phyloP scores from a whole-genome alignment of 2,888 invertebrate species.

The Lycocerus yunnanus region DNA sequence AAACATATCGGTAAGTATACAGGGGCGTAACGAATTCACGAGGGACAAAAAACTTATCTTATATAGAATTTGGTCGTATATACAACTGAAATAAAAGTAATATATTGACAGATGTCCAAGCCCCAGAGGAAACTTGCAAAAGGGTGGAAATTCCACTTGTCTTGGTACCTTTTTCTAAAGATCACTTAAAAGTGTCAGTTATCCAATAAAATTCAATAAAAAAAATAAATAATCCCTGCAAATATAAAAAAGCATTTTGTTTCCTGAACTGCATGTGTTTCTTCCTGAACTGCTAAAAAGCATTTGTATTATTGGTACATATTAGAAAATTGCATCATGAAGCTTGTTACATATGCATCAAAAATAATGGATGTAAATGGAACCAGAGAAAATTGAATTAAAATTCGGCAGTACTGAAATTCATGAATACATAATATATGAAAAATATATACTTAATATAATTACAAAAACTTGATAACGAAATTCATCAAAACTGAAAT shows the following conservation, averaged over 20 bases:
- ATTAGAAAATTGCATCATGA: not conserved
- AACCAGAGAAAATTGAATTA: not conserved
- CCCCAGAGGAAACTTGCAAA: not conserved
- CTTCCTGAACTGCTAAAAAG: too few species aligned
- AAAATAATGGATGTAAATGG: not conserved
- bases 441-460: constrained; percentile 4
- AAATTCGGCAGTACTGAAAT: not conserved
- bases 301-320: too few species aligned
- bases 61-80: not conserved
- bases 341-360: not conserved
- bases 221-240: not conserved
- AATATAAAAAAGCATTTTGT: not conserved
- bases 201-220: not conserved
- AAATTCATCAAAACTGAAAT: constrained; percentile 3
- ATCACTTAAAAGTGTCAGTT: not conserved
- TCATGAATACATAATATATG: not conserved
- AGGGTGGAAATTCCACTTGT: not conserved
- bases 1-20: not conserved
- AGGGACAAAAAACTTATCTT: too few species aligned
- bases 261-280: too few species aligned
- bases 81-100: not conserved
- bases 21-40: too few species aligned
- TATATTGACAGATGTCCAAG: not conserved
- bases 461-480: not conserved
- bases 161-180: not conserved